Percentiles rank a stretch among this genome's conserved stretches.
These are phyloP conservation scores for Heliothis virescens DNA, from an alignment of 1,140 invertebrate species.

Conservation along the genomic window DNA sequence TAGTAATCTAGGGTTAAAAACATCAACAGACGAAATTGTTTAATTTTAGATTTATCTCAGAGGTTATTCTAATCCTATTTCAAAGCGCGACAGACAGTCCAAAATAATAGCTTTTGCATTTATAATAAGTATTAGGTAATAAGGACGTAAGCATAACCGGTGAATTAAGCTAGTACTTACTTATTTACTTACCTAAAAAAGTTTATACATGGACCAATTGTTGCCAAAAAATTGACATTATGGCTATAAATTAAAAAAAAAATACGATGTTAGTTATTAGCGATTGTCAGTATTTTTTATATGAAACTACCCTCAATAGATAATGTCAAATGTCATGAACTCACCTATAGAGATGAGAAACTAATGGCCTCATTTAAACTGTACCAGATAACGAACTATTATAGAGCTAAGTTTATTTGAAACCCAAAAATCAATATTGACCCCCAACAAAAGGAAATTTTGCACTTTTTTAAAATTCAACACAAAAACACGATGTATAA, in stretches of 20 bases:
- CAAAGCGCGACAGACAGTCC: too few species aligned
- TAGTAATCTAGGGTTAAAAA: too few species aligned
- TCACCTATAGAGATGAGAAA: constrained; percentile 54
- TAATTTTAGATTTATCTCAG: too few species aligned
- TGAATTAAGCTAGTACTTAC: too few species aligned
- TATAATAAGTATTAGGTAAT: too few species aligned
- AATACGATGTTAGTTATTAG: neutral
- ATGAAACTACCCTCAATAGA: constrained; percentile 1
- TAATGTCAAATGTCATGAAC: constrained; percentile 44
- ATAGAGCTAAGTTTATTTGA: constrained; percentile 68
- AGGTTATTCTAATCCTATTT: too few species aligned
- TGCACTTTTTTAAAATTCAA: constrained; percentile 82
- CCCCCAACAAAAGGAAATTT: constrained; percentile 76
- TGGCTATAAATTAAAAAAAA: neutral
- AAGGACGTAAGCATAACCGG: too few species aligned
- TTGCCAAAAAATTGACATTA: neutral
- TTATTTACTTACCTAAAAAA: too few species aligned
- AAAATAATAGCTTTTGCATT: too few species aligned
- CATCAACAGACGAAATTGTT: too few species aligned
- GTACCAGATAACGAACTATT: constrained; percentile 77
- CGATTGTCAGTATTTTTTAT: neutral
- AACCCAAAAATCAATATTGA: constrained; percentile 83
- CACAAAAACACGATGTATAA: constrained; percentile 69
- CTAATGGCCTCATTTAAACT: constrained; percentile 75
- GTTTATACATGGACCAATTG: too few species aligned